Evolutionary conservation across 2,888 invertebrate genomes (phyloP), one percentile per base, ranked within the genome.

Genomic region (Pherbina coryleti): DNA sequence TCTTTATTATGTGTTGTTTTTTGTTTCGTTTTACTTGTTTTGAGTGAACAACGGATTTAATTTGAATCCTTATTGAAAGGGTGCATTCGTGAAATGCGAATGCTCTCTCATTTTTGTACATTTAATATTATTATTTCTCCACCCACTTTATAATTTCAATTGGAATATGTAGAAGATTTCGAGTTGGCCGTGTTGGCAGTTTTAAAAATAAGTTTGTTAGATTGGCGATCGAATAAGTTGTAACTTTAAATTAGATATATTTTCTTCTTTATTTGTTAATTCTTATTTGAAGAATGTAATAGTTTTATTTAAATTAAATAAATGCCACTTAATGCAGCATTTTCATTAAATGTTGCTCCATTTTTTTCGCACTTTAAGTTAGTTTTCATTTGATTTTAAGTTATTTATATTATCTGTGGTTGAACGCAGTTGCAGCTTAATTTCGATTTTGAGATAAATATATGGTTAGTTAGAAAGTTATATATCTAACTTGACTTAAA

Each of bases 121-220:
- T 79, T 80, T 75, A 70, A 78, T 77, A 75, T 79, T 76, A 87
- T 82, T 79, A 82, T 83, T 83, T 82, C 81, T 87, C 87, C 86
- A 86, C 88, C 86, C 86, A 86, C 85, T 87, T 88, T 86, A 86
- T 87, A 85, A 86, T 86, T 86, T 86, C 79, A 83, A 82, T 82
- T 81, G 79, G 80, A 79, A 81, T 78, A 73, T 82, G 79, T 73
- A 73, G 73, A 49, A 28, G 4, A 62, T 62, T 37, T 72, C 17
- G 37, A 37, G 34, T 60, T 57, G 44, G 14, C 69, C 17, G 19
- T n/a, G 69, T n/a, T n/a, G 25, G 14, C 67, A 67, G 14, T 22
- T 25, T 3, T 8, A 19, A n/a, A 55, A 55, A 55, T 55, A 5
- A 55, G 55, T 55, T 55, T 19, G 22, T 22, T 19, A 19, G 55